Evolutionary conservation across 37 sponge, comb jelly and placozoan species (phyloP), one percentile per base, ranked within the genome.

Genomic region (Bolinopsis microptera): DNA sequence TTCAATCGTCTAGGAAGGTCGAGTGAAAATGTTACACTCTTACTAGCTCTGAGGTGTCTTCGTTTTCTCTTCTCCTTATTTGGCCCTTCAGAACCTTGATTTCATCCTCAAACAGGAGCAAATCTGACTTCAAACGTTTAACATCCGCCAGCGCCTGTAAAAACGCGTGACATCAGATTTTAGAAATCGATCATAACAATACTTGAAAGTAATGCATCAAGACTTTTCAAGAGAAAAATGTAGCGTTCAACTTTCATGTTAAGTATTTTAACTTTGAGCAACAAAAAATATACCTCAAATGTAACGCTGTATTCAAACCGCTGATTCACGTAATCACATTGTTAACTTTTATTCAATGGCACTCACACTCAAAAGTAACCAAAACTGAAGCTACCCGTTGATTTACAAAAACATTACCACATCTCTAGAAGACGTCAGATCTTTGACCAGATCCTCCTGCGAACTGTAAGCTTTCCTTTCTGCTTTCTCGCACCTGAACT

Each of bases 401-500:
- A 48, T 5, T 48, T 48, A 24, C 30, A 22, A 70, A 70, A 5
- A 77, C 80, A 16, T n/a, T 28, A 86, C 90, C 40, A 41, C 61
- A 30, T 86, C 90, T 26, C 90, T 38, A 2, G 41, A 0, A 2
- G 41, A 9, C 2, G 90, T 86, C 27, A 86, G 31, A 86, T 86
- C 90, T 26, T 41, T 86, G 90, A 86, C 90, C 0, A 86, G 61
- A 9, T 86, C 90, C 61, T 86, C 90, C 26, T 86, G 90, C 0
- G 90, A 18, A 28, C 35, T 41, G 31, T 86, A 86, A 25, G 90
- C 90, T 21, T 13, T 39, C 3, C 90, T 86, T 40, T 86, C 90
- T 2, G 61, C 40, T 21, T 41, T 86, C 61, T 86, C 90, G 24
- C 90, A 86, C 30, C 61, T 35, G 26, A 41, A 3, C 61, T 27